Conservation (phyloP, 2,113 vertebrate genomes). For the Poicephalus gulielmi region DNA sequence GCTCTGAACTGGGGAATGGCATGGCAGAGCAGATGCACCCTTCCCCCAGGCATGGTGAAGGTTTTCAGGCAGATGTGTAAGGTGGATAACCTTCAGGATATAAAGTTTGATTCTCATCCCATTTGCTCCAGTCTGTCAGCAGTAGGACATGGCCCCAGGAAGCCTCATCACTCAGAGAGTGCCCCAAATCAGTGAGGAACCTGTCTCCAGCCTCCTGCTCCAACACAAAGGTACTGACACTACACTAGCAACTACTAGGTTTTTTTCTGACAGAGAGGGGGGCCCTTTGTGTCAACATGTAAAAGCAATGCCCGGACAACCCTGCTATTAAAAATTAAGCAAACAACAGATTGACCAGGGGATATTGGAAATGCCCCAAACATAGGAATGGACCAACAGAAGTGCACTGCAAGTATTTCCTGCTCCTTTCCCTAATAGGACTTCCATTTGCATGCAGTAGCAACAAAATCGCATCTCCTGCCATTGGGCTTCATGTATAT, state of each 20-base stretch:
- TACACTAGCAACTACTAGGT: accelerated
- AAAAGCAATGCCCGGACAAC: background rate
- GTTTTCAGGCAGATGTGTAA: background rate
- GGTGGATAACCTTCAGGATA: background rate
- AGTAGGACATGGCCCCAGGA: background rate
- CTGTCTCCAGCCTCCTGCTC: background rate
- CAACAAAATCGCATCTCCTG: background rate
- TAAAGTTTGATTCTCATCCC: background rate
- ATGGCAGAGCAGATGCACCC: background rate
- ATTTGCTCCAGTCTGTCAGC: background rate
- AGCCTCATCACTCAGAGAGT: background rate
- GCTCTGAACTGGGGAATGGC: background rate
- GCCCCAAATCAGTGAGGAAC: background rate
- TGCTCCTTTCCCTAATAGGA: background rate
- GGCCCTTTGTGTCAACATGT: background rate
- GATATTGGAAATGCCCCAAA: background rate
- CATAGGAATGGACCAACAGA: background rate
- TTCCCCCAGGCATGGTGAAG: background rate
- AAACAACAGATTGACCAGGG: background rate
- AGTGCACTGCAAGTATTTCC: background rate
- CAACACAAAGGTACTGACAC: background rate
- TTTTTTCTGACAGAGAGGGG: background rate
- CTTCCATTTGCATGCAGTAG: background rate
- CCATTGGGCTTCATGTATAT: accelerated
- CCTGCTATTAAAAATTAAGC: background rate